Base-by-base conservation (phyloP, 2,113 vertebrate genomes). In the Chauna torquata region DNA sequence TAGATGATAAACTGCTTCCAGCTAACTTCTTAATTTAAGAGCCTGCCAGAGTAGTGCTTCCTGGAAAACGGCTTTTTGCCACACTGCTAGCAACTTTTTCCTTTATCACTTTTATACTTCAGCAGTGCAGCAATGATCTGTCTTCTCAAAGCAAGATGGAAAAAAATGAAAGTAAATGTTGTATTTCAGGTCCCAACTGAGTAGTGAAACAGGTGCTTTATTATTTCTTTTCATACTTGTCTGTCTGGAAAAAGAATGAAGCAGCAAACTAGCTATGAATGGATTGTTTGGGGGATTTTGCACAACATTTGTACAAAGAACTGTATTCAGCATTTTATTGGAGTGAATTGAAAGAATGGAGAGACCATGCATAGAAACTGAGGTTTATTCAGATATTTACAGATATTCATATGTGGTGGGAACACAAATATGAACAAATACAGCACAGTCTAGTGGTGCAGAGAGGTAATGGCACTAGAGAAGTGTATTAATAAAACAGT, bases 391-490 rank as follows among this genome's bases (percentile, higher is more conserved):
- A n/a, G n/a, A n/a, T n/a, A n/a, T n/a, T n/a, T n/a, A n/a, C 68
- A 77, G 86, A 84, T 88, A 74, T 44, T 92, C 49, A 96, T 81
- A 89, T 89, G 81, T 61, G 62, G 32, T 8, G 45, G 58, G 82
- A 96, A 86, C 86, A 85, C 70, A 78, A 96, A 95, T 96, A 62
- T 88, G 94, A 97, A 90, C 95, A 98, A 97, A 97, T 45, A 90
- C 93, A 96, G 96, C 94, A 95, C 97, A 97, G 91, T 97, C 97
- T 97, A 97, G 96, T 95, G 95, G 91, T 77, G 85, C 28, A 90
- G 71, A 96, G 61, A 76, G 90, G 96, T 92, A 97, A 97, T 94
- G 90, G 82, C 93, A 96, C 57, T 80, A 54, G 65, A 86, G 71
- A 94, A 91, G 94, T 19, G 3, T 82, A 81, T 87, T 45, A 38